Conservation (phyloP, 2,113 vertebrate species). For the Menura novaehollandiae region DNA sequence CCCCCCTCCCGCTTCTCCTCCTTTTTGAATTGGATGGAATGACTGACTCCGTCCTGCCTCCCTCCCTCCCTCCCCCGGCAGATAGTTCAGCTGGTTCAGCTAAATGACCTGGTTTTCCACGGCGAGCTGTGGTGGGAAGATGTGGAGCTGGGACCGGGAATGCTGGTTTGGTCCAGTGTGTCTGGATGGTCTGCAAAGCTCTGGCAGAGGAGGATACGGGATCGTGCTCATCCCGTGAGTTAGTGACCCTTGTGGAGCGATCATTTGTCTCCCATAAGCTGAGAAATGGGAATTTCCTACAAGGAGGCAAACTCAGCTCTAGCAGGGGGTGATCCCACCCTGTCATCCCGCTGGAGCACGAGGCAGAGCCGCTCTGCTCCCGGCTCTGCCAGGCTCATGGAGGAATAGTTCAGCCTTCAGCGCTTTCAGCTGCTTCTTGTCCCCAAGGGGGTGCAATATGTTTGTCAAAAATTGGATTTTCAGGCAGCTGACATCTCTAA, state of each 20-base stretch:
- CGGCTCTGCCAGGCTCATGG: background rate
- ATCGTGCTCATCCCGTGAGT: background rate
- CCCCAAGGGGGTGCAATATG: conserved; percentile 1
- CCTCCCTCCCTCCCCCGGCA: background rate
- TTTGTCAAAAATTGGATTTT: background rate
- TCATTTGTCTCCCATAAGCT: background rate
- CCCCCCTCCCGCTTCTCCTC: background rate
- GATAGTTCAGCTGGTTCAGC: background rate
- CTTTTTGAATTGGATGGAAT: background rate
- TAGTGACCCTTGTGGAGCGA: background rate
- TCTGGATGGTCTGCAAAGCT: background rate
- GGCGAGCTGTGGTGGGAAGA: background rate
- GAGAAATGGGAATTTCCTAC: background rate
- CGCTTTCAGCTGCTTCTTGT: background rate
- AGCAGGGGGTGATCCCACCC: background rate
- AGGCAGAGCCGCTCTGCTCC: background rate
- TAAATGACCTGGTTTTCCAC: background rate
- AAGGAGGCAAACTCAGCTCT: background rate
- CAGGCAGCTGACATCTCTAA: background rate
- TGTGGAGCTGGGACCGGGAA: background rate
- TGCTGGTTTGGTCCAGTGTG: background rate
- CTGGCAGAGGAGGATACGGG: background rate
- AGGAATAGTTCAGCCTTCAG: fast-evolving
- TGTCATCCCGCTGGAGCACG: background rate
- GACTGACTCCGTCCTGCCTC: background rate